A percentile compares a stretch with the other conserved stretches of the same genome.
Evolutionary conservation across 2,113 vertebrate species (phyloP).

Genomic region (Triplophysa tibetana): DNA sequence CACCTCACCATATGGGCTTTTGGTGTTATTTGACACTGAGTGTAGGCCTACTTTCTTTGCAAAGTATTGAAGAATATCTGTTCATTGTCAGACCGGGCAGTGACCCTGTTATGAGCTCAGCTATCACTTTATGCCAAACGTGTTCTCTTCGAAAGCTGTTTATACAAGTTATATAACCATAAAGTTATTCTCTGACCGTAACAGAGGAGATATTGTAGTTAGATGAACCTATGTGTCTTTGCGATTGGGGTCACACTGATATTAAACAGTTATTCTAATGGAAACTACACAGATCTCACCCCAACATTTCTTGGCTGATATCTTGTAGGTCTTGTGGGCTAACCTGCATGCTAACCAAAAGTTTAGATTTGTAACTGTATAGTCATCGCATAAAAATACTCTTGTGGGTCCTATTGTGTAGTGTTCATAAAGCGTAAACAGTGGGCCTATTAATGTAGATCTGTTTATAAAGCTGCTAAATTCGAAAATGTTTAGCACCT

Average conservation of each 20-base stretch:
- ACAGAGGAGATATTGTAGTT: not conserved
- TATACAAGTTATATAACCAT: conserved; percentile 3
- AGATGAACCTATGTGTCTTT: conserved; percentile 1
- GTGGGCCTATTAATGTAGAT: no score
- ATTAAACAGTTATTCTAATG: not conserved
- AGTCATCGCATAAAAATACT: no score
- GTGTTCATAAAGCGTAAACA: no score
- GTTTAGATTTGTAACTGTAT: no score
- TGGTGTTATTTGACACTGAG: conserved; percentile 27
- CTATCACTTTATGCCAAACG: not conserved
- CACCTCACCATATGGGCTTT: conserved; percentile 53
- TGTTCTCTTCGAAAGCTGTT: conserved; percentile 10
- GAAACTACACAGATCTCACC: not conserved
- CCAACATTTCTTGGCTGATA: not conserved
- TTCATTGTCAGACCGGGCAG: conserved; percentile 20
- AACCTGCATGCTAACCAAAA: no score
- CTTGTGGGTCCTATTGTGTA: no score
- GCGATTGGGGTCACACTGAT: not conserved
- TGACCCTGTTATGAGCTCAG: conserved; percentile 17
- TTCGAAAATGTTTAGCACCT: no score
- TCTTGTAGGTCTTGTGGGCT: no score
- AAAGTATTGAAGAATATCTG: conserved; percentile 33
- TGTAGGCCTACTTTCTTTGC: conserved; percentile 15
- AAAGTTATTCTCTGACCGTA: not conserved
- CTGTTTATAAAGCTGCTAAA: no score